Evolutionary conservation across 2,888 invertebrate species (phyloP).

Genomic region (Lottia gigantea): DNA sequence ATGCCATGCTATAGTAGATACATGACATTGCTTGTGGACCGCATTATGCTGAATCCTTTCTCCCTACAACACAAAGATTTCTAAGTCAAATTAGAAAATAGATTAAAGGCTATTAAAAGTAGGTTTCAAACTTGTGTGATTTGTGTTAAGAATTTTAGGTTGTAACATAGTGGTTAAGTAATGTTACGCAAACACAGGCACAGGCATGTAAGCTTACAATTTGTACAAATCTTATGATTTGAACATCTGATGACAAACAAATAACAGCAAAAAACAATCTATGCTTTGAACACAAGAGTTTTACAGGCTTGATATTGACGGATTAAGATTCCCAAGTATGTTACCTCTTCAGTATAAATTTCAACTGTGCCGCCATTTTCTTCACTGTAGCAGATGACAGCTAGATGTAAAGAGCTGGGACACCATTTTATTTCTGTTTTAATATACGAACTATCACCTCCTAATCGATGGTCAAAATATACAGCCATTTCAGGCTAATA

Average conservation of each 20-base stretch:
- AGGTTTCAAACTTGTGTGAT: no score
- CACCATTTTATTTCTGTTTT: slow-evolving; percentile 80
- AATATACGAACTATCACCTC: slow-evolving; percentile 56
- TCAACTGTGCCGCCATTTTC: slow-evolving; percentile 89
- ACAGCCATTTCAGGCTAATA: slow-evolving; percentile 58
- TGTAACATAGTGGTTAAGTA: no score
- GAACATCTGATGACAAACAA: no score
- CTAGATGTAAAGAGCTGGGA: slow-evolving; percentile 81
- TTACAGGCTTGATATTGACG: neutral
- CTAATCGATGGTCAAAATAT: slow-evolving; percentile 66
- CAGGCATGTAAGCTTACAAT: no score
- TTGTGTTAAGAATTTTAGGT: no score
- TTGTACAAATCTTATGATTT: no score
- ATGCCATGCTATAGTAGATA: slow-evolving; percentile 79
- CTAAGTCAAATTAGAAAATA: no score
- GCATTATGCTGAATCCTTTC: slow-evolving; percentile 56
- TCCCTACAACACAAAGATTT: slow-evolving; percentile 49
- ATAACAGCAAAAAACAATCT: neutral
- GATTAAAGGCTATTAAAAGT: no score
- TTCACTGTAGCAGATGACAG: slow-evolving; percentile 87
- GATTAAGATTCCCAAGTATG: neutral
- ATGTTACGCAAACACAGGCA: no score
- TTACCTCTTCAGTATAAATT: slow-evolving; percentile 87
- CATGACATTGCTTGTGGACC: slow-evolving; percentile 54
- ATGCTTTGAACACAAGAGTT: no score